Evolutionary conservation across 2,797 vertebrate genomes (phyloP).

Genomic region (Falco peregrinus): DNA sequence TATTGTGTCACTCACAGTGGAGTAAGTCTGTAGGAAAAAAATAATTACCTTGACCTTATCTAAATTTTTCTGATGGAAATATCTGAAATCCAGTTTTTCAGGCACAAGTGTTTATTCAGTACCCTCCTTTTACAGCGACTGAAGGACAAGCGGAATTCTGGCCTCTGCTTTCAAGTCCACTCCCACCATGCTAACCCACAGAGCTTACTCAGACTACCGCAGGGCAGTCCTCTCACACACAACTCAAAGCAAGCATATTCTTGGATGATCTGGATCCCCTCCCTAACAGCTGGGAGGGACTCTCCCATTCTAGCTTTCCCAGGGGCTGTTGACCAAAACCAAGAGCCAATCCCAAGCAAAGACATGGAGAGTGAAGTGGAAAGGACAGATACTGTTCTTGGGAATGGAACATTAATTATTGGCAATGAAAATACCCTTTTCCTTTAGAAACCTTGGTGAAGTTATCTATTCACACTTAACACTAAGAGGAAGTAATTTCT

Average conservation of each 20-base stretch:
- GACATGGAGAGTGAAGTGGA: background rate
- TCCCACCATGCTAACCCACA: background rate
- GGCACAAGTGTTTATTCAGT: background rate
- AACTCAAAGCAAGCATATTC: background rate
- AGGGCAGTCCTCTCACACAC: background rate
- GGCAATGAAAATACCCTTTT: background rate
- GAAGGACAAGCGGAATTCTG: background rate
- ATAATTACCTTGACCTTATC: constrained; percentile 52
- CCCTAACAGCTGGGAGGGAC: background rate
- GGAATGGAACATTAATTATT: background rate
- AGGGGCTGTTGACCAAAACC: background rate
- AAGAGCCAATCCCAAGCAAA: background rate
- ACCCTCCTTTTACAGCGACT: background rate
- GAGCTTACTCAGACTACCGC: background rate
- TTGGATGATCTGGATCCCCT: background rate
- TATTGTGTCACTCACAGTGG: constrained; percentile 7
- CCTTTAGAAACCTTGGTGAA: background rate
- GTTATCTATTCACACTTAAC: background rate
- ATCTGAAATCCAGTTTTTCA: background rate
- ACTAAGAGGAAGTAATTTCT: background rate
- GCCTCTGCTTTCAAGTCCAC: background rate
- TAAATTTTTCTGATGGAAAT: background rate
- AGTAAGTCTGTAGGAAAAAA: background rate
- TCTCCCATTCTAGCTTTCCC: background rate
- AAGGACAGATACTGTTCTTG: background rate